Conservation (phyloP, 2,797 vertebrate species). For the Sphaeramia orbicularis region DNA sequence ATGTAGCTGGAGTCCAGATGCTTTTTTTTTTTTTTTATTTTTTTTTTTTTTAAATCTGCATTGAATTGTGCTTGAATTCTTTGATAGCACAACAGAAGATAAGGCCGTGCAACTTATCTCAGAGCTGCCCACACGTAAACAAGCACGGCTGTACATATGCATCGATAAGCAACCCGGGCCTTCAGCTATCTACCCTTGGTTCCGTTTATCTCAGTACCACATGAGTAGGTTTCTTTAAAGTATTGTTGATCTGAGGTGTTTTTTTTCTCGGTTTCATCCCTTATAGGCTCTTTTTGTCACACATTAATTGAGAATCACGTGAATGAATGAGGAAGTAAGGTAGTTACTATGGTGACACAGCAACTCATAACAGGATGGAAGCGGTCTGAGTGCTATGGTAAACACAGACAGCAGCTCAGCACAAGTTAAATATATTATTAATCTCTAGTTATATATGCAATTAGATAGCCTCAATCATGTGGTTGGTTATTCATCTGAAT, state of each 20-base stretch:
- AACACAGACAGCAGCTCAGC: neutral
- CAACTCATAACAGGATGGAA: neutral
- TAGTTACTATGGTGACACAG: neutral
- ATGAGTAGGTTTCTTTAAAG: constrained; percentile 42
- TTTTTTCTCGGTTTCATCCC: constrained; percentile 1
- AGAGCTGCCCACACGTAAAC: constrained; percentile 65
- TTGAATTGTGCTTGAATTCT: constrained; percentile 58
- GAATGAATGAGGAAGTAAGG: neutral
- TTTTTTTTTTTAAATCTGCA: too few species aligned
- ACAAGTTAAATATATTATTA: constrained; percentile 27
- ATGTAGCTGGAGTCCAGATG: constrained; percentile 30
- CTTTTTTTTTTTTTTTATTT: constrained; percentile 13
- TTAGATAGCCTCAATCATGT: constrained; percentile 16
- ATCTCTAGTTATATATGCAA: constrained; percentile 20
- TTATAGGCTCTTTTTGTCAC: neutral
- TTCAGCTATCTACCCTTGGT: constrained; percentile 43
- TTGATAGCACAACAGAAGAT: constrained; percentile 59
- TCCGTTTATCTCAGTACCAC: constrained; percentile 50
- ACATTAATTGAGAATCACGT: constrained; percentile 19
- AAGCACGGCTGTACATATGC: constrained; percentile 42
- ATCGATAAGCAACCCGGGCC: constrained; percentile 43
- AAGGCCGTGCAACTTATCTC: constrained; percentile 60
- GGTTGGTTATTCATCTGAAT: constrained; percentile 37
- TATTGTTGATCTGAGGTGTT: constrained; percentile 16
- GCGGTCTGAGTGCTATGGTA: too few species aligned